Evolutionary conservation across 2,888 invertebrate species (phyloP), one percentile per base, ranked within the genome.

Genomic region (Tiliacea citrago): DNA sequence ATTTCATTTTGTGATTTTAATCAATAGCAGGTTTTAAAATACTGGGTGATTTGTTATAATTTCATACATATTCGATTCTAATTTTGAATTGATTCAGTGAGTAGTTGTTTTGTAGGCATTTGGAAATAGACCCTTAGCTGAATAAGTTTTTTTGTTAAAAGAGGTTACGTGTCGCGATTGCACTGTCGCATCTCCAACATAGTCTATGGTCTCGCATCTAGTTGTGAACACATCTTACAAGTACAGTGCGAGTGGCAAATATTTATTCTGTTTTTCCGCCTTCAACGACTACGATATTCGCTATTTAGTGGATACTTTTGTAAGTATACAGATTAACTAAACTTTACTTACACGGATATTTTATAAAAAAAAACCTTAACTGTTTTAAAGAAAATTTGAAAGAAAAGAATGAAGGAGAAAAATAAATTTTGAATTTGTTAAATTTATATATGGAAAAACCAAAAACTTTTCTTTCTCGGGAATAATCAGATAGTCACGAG

Each of bases 191-290:
- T 75, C 72, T 83, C 0, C 2, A 7, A 7, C 35, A n/a, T 81
- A 70, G 21, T 82, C 82, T 82, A 21, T 84, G 81, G 45, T 24
- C 18, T 82, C 29, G 24, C 84, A 69, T 76, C n/a, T 68, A 61
- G 60, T 24, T 65, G 84, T 57, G 76, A 84, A 69, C 13, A 66
- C 58, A 24, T 58, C 51, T 53, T 51, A 51, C 62, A 79, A 71
- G 60, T 70, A 81, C 49, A 45, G 39, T 62, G 39, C 39, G 0
- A 51, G 18, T 13, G 2, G 45, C 57, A 77, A 82, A 84, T 82
- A 82, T 84, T 84, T 82, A 58, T 60, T 60, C 24, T 63, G 35
- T 69, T 82, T 79, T 82, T 82, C 82, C 81, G 84, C 45, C 51
- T 77, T 61, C 45, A 42, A 76, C 0, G 2, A 53, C 51, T 42